Evolutionary conservation across 2,797 vertebrate genomes (phyloP).

Genomic region (Natrix natrix): DNA sequence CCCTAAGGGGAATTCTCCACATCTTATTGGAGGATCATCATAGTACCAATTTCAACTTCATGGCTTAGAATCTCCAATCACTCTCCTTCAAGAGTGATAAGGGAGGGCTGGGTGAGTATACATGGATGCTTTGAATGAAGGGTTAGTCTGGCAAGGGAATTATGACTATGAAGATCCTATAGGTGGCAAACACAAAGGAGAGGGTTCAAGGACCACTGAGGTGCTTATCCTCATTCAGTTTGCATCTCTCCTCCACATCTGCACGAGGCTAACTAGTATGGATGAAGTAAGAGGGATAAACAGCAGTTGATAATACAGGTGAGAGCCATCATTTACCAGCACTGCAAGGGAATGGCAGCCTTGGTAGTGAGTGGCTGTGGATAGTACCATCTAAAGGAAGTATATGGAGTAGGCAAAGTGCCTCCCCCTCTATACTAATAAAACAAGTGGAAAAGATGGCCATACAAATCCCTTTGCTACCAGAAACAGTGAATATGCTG

Average conservation of each 20-base stretch:
- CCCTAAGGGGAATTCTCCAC: background rate
- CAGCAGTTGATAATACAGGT: background rate
- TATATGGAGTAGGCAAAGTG: background rate
- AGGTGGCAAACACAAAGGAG: background rate
- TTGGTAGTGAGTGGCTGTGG: background rate
- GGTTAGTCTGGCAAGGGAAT: background rate
- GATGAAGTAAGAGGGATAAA: background rate
- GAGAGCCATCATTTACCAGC: background rate
- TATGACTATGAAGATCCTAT: background rate
- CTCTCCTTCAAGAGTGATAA: background rate
- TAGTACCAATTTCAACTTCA: background rate
- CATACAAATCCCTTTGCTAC: background rate
- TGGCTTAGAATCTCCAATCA: background rate
- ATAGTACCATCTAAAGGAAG: background rate
- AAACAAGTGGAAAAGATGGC: background rate
- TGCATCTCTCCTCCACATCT: background rate
- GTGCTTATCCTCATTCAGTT: background rate
- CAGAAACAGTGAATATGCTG: background rate
- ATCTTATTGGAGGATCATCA: background rate
- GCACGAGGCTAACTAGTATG: background rate
- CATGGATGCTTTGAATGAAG: background rate
- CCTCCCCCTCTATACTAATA: background rate
- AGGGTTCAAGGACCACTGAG: background rate
- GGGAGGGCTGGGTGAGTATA: background rate
- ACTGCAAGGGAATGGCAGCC: background rate